phyloP scores from a whole-genome alignment of 2,888 invertebrate species.

The Caenorhabditis macrosperma region DNA sequence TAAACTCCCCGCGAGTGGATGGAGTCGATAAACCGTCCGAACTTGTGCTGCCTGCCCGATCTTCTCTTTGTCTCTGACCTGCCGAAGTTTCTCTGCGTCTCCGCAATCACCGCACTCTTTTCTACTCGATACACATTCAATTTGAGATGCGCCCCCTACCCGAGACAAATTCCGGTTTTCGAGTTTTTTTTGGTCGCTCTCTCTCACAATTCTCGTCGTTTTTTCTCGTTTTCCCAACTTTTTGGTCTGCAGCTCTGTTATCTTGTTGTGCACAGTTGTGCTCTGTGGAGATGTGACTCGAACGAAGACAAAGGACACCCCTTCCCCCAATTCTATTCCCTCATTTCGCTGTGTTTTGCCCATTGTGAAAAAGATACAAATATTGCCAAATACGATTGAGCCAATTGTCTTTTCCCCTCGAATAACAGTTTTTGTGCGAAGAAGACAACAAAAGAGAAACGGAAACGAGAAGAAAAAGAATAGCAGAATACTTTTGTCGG shows the following conservation, averaged over 20 bases:
- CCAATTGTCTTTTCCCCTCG: too few species aligned
- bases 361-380: too few species aligned
- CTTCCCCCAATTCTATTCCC: too few species aligned
- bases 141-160: conserved; percentile 47
- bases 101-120: conserved; percentile 38
- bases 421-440: too few species aligned
- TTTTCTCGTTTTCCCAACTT: conserved; percentile 18
- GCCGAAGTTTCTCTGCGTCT: conserved; percentile 18
- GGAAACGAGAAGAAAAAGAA: too few species aligned
- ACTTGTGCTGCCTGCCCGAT: neutral
- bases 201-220: conserved; percentile 22
- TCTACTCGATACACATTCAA: conserved; percentile 51
- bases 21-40: conserved; percentile 18
- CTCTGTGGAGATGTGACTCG: too few species aligned
- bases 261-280: neutral
- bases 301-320: too few species aligned
- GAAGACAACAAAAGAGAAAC: too few species aligned
- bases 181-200: conserved; percentile 40
- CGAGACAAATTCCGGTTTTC: conserved; percentile 49
- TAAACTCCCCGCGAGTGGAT: too few species aligned
- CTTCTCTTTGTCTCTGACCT: conserved; percentile 11
- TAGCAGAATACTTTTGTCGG: too few species aligned
- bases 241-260: conserved; percentile 20
- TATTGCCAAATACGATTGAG: too few species aligned
- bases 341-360: too few species aligned